Evolutionary conservation across 2,113 vertebrate species (phyloP), one percentile per base, ranked within the genome.

Genomic region (Apteryx mantelli): DNA sequence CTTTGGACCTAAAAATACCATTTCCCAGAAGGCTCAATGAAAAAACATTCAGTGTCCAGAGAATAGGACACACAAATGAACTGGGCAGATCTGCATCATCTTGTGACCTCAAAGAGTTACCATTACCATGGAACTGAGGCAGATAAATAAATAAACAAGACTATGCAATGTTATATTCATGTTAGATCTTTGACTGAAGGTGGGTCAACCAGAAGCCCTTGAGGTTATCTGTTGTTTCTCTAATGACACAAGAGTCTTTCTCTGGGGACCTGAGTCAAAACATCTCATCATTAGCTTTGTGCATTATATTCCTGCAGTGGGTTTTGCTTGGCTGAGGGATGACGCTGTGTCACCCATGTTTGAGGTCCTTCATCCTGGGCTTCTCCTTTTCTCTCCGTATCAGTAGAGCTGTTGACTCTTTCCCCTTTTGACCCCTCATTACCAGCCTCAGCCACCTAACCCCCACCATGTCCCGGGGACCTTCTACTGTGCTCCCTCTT

Each of bases 21-120:
- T 78, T 89, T 86, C 30, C 9, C 36, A 53, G 74, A 65, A 42
- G 13, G 4, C 14, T 77, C 0, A 0, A 19, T 26, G 32, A n/a
- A 38, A 64, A 13, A 53, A 82, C 75, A 9, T n/a, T 44, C 61
- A 55, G 26, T n/a, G 28, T 12, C 7, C 30, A 79, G 22, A 30
- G 38, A 74, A 68, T 1, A 36, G 34, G 38, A 80, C 2, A 3
- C 11, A 52, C 13, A 38, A 52, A 80, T 22, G 15, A 74, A 28
- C 10, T 50, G 56, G n/a, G 12, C 25, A 65, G 38, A 75, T 26
- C 8, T 56, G 52, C 42, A 61, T 44, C 18, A 30, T 32, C 25
- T 38, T 66, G 26, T 61, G 4, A 53, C 40, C 17, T 48, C 6
- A 7, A 4, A n/a, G 58, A 55, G 26, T 4, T 63, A 25, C 40